These are phyloP conservation scores for Sebastes vulpes DNA, from an alignment of 2,797 vertebrate genomes.

Conservation along the genomic window DNA sequence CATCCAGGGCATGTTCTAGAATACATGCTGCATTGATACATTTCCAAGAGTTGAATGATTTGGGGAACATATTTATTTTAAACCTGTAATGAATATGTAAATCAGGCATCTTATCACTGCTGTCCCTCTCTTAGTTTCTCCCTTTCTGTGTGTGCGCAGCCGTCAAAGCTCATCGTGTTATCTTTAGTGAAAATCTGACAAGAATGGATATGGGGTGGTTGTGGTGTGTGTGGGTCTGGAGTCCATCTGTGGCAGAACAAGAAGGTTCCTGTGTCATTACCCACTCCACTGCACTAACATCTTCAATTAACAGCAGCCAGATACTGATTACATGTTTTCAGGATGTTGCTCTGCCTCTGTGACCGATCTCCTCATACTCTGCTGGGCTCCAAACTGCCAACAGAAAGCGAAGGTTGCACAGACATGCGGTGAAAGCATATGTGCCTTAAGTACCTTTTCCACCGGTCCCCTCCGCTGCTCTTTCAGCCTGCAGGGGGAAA, in stretches of 20 bases:
- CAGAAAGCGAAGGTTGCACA: constrained; percentile 33
- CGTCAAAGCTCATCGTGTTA: neutral
- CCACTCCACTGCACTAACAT: constrained; percentile 84
- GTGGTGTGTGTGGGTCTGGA: constrained; percentile 12
- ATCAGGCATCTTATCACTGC: neutral
- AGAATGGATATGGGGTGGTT: neutral
- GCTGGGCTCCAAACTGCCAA: constrained; percentile 57
- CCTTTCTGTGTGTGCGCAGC: neutral
- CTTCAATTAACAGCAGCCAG: constrained; percentile 83
- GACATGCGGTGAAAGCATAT: constrained; percentile 15
- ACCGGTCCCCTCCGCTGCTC: constrained; percentile 8
- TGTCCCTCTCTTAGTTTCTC: neutral
- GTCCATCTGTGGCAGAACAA: constrained; percentile 76
- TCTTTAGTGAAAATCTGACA: constrained; percentile 23
- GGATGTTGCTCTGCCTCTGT: constrained; percentile 79
- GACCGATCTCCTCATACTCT: constrained; percentile 78
- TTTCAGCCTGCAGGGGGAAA: constrained; percentile 29
- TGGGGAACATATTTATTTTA: neutral
- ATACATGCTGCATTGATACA: neutral
- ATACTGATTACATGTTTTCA: constrained; percentile 83
- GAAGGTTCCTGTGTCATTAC: constrained; percentile 82
- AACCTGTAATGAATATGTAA: constrained; percentile 23
- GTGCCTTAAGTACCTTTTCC: constrained; percentile 21
- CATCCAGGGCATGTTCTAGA: neutral
- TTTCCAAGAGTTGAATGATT: neutral